These are phyloP conservation scores for Netelia virgata DNA, from an alignment of 2,888 invertebrate species.

Conservation along the genomic window DNA sequence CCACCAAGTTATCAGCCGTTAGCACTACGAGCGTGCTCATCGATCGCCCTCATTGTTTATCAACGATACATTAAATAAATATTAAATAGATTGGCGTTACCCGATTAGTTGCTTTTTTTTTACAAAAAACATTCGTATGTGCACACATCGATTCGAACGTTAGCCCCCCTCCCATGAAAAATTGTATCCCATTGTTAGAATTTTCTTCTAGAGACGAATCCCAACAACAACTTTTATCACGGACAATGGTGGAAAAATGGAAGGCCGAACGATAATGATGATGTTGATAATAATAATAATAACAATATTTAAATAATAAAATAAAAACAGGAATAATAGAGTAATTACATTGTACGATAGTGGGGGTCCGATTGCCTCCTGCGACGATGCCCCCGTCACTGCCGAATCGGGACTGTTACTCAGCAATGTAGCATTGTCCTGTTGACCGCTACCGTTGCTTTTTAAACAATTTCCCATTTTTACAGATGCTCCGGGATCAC, in stretches of 20 bases:
- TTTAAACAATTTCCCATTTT: conserved; percentile 91
- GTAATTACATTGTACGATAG: conserved; percentile 86
- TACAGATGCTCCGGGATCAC: conserved; percentile 9
- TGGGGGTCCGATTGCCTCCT: conserved; percentile 87
- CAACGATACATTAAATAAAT: too few species aligned
- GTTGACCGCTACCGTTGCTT: conserved; percentile 84
- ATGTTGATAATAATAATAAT: background rate
- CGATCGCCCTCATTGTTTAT: too few species aligned
- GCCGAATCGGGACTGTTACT: conserved; percentile 81
- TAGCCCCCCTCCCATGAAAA: too few species aligned
- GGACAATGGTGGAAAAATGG: background rate
- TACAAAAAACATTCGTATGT: too few species aligned
- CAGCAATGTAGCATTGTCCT: conserved; percentile 82
- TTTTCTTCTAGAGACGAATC: conserved; percentile 20
- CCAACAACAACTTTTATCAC: conserved; percentile 4
- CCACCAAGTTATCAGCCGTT: too few species aligned
- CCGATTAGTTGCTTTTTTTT: too few species aligned
- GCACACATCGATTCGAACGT: too few species aligned
- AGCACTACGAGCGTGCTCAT: too few species aligned
- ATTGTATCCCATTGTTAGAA: too few species aligned
- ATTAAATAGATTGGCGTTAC: too few species aligned
- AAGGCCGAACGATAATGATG: background rate
- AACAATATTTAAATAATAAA: background rate
- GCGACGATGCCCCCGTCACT: conserved; percentile 78
- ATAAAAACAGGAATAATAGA: conserved; percentile 36